Evolutionary conservation across 2,888 invertebrate genomes (phyloP).

Genomic region (Mamestra brassicae): DNA sequence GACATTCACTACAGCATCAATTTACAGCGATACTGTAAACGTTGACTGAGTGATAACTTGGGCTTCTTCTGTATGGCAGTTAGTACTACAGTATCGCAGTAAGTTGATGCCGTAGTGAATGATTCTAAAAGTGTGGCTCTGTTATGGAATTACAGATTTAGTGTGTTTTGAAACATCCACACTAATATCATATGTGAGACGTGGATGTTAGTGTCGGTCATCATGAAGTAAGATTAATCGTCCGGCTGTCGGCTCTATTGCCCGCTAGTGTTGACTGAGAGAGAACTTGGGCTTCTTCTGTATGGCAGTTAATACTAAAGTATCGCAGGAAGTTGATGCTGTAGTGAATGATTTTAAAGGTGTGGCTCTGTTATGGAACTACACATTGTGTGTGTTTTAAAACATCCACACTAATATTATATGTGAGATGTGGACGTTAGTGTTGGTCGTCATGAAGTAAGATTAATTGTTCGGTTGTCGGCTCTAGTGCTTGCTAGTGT

Average conservation of each 20-base stretch:
- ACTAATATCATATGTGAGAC: no score
- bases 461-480: no score
- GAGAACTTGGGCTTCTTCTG: slow-evolving; percentile 11
- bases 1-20: slow-evolving; percentile 3
- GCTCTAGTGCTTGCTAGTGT: no score
- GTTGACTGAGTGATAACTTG: slow-evolving; percentile 15
- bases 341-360: no score
- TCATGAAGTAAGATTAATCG: slow-evolving; percentile 57
- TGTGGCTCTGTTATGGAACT: no score
- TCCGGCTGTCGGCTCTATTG: slow-evolving; percentile 9
- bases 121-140: neutral
- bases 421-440: no score
- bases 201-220: slow-evolving; percentile 8
- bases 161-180: no score
- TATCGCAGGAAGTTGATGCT: neutral
- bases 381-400: no score
- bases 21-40: neutral
- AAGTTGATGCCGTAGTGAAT: slow-evolving; percentile 2
- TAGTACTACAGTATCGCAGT: no score
- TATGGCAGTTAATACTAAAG: neutral
- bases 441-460: no score
- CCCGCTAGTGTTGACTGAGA: slow-evolving; percentile 4
- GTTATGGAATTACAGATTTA: neutral
- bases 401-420: no score
- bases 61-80: slow-evolving; percentile 8